A percentile compares a stretch with the other conserved stretches of the same genome.
Evolutionary conservation across 2,797 vertebrate species (phyloP).

Genomic region (Natrix natrix): DNA sequence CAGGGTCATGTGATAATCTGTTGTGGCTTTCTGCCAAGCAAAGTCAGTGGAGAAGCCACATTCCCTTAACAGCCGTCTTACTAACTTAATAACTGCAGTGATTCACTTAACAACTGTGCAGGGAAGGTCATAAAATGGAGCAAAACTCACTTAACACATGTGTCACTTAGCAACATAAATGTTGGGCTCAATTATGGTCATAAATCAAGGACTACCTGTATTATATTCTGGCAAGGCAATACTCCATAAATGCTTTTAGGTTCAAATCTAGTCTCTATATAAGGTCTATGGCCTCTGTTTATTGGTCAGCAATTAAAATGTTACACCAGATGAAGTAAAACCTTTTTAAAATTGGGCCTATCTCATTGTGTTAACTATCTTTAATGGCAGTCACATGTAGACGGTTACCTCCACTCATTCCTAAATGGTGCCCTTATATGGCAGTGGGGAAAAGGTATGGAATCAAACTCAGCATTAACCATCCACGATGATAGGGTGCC

Average conservation of each 20-base stretch:
- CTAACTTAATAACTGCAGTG: not conserved
- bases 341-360: not conserved
- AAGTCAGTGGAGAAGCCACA: not conserved
- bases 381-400: not conserved
- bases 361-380: not conserved
- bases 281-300: not conserved
- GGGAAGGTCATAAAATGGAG: not conserved
- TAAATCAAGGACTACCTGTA: not conserved
- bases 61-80: not conserved
- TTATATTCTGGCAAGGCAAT: not conserved
- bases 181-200: not conserved
- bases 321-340: not conserved
- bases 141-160: not conserved
- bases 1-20: not conserved
- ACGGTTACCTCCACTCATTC: not conserved
- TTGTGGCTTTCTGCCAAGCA: not conserved
- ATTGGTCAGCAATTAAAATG: not conserved
- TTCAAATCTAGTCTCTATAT: not conserved
- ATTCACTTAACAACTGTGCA: not conserved
- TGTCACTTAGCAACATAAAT: not conserved
- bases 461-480: not conserved
- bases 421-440: not conserved
- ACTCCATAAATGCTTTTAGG: not conserved
- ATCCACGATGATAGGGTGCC: not conserved
- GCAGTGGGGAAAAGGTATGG: not conserved